Evolutionary conservation across 2,797 vertebrate genomes (phyloP), one percentile per base, ranked within the genome.

Genomic region (Agapornis canus): DNA sequence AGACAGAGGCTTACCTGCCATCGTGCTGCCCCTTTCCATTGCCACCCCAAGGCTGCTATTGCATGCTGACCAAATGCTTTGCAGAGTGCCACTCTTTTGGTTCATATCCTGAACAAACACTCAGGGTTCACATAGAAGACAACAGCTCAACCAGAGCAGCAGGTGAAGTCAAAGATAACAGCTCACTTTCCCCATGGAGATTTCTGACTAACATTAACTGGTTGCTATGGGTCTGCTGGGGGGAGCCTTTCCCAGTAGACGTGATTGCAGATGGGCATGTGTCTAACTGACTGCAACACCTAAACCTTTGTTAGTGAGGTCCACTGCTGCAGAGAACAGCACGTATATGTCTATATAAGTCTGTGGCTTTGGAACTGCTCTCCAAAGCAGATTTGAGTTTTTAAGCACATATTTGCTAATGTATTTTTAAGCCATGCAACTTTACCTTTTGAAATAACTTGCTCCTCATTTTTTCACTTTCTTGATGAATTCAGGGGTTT

Each of bases 111-210:
- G 31, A 22, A 12, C 13, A 39, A 39, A 48, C 4, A 3, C 22
- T 42, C 39, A 5, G n/a, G 39, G 21, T 31, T 82, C 3, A 0
- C 29, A 11, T 1, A 0, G 37, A 42, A 65, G 23, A 26, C 20
- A 75, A 11, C 31, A 59, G n/a, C 42, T 35, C 37, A 69, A 42
- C 14, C 13, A 49, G 43, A 69, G 9, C 13, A 42, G 18, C 48
- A 4, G 0, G 2, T 26, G 48, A 57, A 35, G 35, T 27, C 52
- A 25, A 31, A 65, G 37, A 18, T 3, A 13, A 6, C 35, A 35
- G 7, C 9, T 39, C 3, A 0, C 9, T 43, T 73, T 82, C 49
- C 54, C 11, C 43, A 14, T 42, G 27, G 25, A 71, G 42, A 15
- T 23, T 49, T 47, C 47, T 32, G 14, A 25, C 5, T 20, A 15